These are phyloP conservation scores for Muraenolepis orangiensis DNA, from an alignment of 2,797 vertebrate species.

Conservation along the genomic window DNA sequence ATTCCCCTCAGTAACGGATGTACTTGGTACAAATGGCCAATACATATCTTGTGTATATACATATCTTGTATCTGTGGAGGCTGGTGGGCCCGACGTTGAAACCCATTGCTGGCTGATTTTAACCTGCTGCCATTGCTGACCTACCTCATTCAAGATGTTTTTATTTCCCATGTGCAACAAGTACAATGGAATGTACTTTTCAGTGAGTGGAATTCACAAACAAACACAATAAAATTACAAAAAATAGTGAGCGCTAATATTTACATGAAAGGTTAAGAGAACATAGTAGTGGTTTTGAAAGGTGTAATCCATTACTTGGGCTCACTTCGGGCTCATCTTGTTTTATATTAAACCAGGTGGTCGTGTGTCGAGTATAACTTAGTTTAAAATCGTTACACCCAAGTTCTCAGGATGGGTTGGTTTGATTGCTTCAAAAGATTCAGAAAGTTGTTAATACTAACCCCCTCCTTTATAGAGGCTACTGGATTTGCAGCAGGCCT, in stretches of 20 bases:
- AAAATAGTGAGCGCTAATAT: too few relatives aligned
- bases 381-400: background rate
- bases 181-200: too few relatives aligned
- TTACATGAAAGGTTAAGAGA: background rate
- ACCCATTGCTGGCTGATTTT: too few relatives aligned
- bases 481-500: constrained; percentile 58
- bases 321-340: background rate
- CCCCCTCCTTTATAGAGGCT: constrained; percentile 57
- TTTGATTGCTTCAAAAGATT: background rate
- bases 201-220: too few relatives aligned
- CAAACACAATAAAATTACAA: too few relatives aligned
- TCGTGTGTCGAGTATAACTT: background rate
- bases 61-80: too few relatives aligned
- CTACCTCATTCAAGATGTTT: too few relatives aligned
- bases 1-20: too few relatives aligned
- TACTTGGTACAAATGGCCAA: too few relatives aligned
- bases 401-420: background rate
- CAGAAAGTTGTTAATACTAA: background rate
- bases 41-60: too few relatives aligned
- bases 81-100: too few relatives aligned
- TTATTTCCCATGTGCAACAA: too few relatives aligned
- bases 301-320: constrained; percentile 4
- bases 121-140: background rate
- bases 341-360: constrained; percentile 10
- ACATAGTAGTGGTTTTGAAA: background rate